Evolutionary conservation across 37 sponge, comb jelly and placozoan species (phyloP).

Genomic region (Eunapius fragilis): DNA sequence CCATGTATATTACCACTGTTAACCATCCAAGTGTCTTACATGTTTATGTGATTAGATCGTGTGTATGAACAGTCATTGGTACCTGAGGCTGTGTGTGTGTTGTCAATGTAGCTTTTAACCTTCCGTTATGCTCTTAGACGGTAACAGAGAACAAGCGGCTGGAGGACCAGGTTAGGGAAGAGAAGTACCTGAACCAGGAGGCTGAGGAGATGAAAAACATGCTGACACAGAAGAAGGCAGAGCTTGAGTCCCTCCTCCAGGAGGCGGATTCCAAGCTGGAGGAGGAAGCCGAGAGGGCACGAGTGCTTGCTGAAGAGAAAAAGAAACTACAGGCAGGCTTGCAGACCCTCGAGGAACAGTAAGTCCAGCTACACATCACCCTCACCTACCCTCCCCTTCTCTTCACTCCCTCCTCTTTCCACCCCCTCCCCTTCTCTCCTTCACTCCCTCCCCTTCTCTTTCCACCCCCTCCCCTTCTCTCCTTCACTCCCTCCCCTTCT

Average conservation of each 20-base stretch:
- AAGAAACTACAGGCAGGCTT: constrained; percentile 67
- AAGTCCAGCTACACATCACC: too few relatives aligned
- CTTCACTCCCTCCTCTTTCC: too few relatives aligned
- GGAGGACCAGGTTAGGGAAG: constrained; percentile 88
- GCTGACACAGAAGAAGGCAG: constrained; percentile 85
- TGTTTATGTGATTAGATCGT: too few relatives aligned
- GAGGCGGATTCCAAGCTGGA: constrained; percentile 82
- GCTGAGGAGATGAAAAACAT: constrained; percentile 91
- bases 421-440: too few relatives aligned
- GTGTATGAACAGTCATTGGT: too few relatives aligned
- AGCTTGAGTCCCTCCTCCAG: constrained; percentile 84
- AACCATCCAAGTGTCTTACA: too few relatives aligned
- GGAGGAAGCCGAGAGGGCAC: constrained; percentile 83
- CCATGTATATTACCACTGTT: too few relatives aligned
- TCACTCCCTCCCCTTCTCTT: too few relatives aligned
- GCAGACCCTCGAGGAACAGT: constrained; percentile 84
- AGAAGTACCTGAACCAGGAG: constrained; percentile 90
- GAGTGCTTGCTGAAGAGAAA: constrained; percentile 77
- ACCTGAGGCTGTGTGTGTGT: not conserved
- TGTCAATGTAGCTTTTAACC: too few relatives aligned
- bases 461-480: too few relatives aligned
- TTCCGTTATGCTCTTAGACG: constrained; percentile 6
- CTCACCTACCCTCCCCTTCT: too few relatives aligned
- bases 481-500: too few relatives aligned
- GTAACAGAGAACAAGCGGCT: constrained; percentile 65